phyloP scores from a whole-genome alignment of 2,797 vertebrate species.

The Anas bahamensis region DNA sequence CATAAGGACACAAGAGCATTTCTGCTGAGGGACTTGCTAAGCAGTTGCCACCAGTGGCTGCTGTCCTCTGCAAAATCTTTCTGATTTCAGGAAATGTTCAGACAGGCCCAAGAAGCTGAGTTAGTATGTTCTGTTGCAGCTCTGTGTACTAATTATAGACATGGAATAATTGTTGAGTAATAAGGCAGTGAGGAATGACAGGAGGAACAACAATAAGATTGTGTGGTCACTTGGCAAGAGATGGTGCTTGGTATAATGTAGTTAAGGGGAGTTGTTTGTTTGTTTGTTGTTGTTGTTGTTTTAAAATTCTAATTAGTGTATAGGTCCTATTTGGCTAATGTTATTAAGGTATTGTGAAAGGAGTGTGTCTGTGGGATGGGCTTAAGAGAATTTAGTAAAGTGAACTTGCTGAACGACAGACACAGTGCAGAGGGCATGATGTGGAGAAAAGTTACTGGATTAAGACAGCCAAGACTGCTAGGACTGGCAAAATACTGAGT shows the following conservation, averaged over 20 bases:
- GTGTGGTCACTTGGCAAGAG: constrained; percentile 29
- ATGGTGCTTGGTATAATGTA: not conserved
- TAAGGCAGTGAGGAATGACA: not conserved
- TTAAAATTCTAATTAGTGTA: constrained; percentile 33
- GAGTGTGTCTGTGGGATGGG: not conserved
- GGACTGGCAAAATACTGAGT: not conserved
- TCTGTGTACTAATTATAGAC: constrained; percentile 45
- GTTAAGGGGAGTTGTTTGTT: constrained; percentile 8
- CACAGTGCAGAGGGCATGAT: not conserved
- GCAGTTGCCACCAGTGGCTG: not conserved
- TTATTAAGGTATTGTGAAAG: constrained; percentile 19
- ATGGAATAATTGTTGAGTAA: constrained; percentile 21
- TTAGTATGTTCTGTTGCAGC: not conserved
- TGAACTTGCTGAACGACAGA: not conserved
- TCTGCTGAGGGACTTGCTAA: not conserved
- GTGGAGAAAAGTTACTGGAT: not conserved
- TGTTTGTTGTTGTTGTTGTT: constrained; percentile 34
- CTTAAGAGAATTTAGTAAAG: constrained; percentile 1
- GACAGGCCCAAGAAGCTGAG: not conserved
- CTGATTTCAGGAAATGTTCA: not conserved
- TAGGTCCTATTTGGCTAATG: not conserved
- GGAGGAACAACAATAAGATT: constrained; percentile 21
- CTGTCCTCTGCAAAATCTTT: not conserved
- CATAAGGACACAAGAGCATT: rapidly evolving
- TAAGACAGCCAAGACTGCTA: not conserved